These are phyloP conservation scores for Danio aesculapii DNA, from an alignment of 2,797 vertebrate genomes.

Conservation along the genomic window DNA sequence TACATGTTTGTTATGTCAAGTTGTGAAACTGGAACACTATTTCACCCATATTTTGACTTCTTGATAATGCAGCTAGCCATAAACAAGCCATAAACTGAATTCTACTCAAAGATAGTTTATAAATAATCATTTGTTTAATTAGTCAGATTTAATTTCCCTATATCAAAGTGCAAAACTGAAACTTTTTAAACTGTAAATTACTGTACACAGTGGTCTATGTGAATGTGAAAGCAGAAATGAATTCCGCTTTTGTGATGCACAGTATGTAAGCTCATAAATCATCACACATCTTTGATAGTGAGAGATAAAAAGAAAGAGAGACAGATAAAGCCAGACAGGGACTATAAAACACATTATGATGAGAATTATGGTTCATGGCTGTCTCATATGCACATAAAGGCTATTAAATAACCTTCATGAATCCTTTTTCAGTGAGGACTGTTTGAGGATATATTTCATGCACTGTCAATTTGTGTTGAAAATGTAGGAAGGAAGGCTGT, in stretches of 20 bases:
- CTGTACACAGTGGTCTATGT: background rate
- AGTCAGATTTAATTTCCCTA: background rate
- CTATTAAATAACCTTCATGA: background rate
- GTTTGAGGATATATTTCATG: background rate
- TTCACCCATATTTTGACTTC: too few species aligned
- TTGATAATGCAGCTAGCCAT: too few species aligned
- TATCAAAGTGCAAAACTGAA: background rate
- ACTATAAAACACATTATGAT: background rate
- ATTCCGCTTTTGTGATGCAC: background rate
- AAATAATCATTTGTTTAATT: background rate
- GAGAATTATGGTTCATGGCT: background rate
- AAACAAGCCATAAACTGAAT: too few species aligned
- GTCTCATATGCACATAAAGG: too few species aligned
- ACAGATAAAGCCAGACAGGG: background rate
- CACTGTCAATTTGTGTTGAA: background rate
- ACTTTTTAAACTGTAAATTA: slow-evolving; percentile 14
- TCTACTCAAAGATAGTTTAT: background rate
- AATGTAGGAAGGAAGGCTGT: slow-evolving; percentile 7
- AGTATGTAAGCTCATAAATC: background rate
- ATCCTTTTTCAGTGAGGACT: background rate
- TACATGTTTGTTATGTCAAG: too few species aligned
- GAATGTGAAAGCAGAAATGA: slow-evolving; percentile 26
- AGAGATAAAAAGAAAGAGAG: background rate
- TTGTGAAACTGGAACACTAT: too few species aligned
- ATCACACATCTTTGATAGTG: background rate